These are phyloP conservation scores for Lapara coniferarum DNA, from an alignment of 2,888 invertebrate species.

Conservation along the genomic window DNA sequence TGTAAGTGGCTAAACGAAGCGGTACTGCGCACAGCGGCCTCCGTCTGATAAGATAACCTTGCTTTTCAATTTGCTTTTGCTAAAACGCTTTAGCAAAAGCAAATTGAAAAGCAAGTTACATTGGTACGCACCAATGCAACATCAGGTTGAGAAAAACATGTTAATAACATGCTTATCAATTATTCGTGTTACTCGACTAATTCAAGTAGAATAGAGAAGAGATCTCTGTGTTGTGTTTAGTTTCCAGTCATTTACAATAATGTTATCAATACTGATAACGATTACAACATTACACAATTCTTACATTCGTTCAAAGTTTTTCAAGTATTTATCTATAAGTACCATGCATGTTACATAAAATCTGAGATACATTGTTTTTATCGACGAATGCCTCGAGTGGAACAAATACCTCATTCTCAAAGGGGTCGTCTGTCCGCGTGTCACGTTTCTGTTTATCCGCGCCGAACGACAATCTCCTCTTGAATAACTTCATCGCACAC, in stretches of 20 bases:
- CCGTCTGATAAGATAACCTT: constrained; percentile 81
- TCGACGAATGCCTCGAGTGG: constrained; percentile 18
- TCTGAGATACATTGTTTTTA: constrained; percentile 22
- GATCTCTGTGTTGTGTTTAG: not conserved
- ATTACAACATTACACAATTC: constrained; percentile 7
- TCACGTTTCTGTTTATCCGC: constrained; percentile 79
- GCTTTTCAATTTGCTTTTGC: constrained; percentile 79
- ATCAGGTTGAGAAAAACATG: constrained; percentile 52
- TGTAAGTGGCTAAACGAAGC: constrained; percentile 47
- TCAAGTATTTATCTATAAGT: not conserved
- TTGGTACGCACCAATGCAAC: no score
- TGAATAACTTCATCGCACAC: constrained; percentile 76
- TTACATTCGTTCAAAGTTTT: constrained; percentile 26
- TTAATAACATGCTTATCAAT: constrained; percentile 61
- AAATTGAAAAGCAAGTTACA: no score
- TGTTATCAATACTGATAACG: constrained; percentile 27
- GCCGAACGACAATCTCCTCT: constrained; percentile 79
- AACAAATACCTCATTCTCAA: constrained; percentile 74
- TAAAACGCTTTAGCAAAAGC: no score
- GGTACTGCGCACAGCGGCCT: constrained; percentile 58
- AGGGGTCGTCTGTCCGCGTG: constrained; percentile 73
- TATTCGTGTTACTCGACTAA: constrained; percentile 32
- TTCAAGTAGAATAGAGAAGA: constrained; percentile 30
- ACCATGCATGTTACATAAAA: not conserved
- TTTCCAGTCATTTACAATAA: constrained; percentile 30